phyloP scores from a whole-genome alignment of 2,888 invertebrate species.

The Thysanoteuthis rhombus region DNA sequence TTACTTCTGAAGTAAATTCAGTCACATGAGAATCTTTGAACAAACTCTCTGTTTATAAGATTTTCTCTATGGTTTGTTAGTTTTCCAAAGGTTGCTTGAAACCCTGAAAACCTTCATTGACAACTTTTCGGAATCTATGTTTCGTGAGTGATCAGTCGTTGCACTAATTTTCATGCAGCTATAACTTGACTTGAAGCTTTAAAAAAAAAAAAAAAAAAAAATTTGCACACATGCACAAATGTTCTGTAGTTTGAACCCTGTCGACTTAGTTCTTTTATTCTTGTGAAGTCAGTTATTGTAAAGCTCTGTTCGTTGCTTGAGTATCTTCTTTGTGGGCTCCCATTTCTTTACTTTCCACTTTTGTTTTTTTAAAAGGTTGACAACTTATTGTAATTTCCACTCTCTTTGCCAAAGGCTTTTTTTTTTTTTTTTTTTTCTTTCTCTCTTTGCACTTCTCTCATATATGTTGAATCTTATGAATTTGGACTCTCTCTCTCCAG shows the following conservation, averaged over 20 bases:
- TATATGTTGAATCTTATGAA: not conserved
- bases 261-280: not conserved
- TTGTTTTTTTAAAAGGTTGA: too few species aligned
- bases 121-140: not conserved
- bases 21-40: too few species aligned
- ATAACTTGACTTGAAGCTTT: not conserved
- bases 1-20: too few species aligned
- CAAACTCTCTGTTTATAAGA: too few species aligned
- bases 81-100: not conserved
- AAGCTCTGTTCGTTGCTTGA: not conserved
- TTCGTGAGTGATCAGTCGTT: not conserved
- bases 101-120: not conserved
- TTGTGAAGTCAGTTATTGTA: not conserved
- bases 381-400: not conserved
- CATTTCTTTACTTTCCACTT: not conserved
- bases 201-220: not conserved
- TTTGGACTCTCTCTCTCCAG: not conserved
- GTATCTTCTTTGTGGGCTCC: too few species aligned
- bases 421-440: not conserved
- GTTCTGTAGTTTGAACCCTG: not conserved
- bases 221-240: not conserved
- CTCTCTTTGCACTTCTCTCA: not conserved
- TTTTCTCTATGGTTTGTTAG: not conserved
- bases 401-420: not conserved
- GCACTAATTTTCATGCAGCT: not conserved